Base-by-base conservation (phyloP, 2,113 vertebrate species). In the Nestor notabilis region DNA sequence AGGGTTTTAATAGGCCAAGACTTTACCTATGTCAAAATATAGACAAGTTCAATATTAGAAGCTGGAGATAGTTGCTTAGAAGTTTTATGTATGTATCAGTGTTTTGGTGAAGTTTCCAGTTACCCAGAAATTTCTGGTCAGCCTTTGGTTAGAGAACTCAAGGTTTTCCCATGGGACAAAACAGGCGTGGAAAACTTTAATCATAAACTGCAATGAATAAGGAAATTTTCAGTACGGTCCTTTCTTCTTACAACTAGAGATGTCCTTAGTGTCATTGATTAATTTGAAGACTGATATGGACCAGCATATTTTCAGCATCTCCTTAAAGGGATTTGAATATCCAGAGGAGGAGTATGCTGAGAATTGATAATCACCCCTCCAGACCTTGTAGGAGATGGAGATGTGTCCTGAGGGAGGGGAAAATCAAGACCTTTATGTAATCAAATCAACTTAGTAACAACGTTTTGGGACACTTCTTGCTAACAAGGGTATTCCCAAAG, bases 191-290 rank as follows among this genome's bases (percentile, higher is more conserved):
- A 24, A 66, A 41, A 44, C 5, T 74, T 61, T 4, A 49, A 11
- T 5, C 6, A 7, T 9, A 70, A 72, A 49, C 4, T 49, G 41
- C 37, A 89, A 25, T 5, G 3, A 82, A 50, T 5, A 27, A 46
- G 9, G 17, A 75, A 49, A 50, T 46, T 68, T 6, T 74, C 19
- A 49, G 4, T 46, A 10, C 14, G 17, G 33, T 7, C 10, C 17
- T 71, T n/a, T n/a, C 2, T 8, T 84, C 89, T 58, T 28, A 49
- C 10, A 41, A 5, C 4, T n/a, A 53, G 19, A 85, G 33, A 77
- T 0, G 0, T n/a, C 27, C n/a, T 75, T n/a, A 29, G 4, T 8
- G 10, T 2, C 41, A 16, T 2, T 3, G 3, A 2, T 4, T 52
- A 13, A 64, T 72, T 71, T 69, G 13, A 23, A 79, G 31, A 19